Percentiles rank a stretch among this genome's conserved stretches.
phyloP scores from a whole-genome alignment of 2,888 invertebrate genomes.

The Aromia moschata region DNA sequence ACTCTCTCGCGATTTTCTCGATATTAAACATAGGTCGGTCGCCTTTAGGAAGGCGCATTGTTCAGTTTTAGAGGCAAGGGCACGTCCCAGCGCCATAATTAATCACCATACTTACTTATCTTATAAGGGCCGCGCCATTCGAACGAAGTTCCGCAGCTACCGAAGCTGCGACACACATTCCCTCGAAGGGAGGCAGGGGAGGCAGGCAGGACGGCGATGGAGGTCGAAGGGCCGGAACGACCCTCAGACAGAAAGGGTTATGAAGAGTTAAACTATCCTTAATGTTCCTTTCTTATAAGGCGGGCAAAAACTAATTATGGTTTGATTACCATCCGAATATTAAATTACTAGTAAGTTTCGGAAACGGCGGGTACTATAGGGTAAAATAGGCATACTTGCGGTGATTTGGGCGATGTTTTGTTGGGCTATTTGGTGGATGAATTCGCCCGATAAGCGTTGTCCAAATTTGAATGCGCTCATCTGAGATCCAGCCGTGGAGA shows the following conservation, averaged over 20 bases:
- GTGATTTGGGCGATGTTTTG: neutral
- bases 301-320: slow-evolving; percentile 20
- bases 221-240: slow-evolving; percentile 9
- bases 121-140: slow-evolving; percentile 28
- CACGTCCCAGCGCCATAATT: slow-evolving; percentile 37
- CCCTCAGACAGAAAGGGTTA: slow-evolving; percentile 25
- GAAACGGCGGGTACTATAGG: neutral
- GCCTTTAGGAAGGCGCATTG: slow-evolving; percentile 12
- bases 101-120: slow-evolving; percentile 36
- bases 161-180: slow-evolving; percentile 11
- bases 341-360: slow-evolving; percentile 11
- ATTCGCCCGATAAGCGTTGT: neutral
- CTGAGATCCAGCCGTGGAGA: too few species aligned
- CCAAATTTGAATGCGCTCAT: too few species aligned
- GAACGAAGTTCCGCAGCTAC: slow-evolving; percentile 21
- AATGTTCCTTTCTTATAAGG: slow-evolving; percentile 13
- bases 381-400: neutral
- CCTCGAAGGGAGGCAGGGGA: neutral
- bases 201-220: too few species aligned
- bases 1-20: slow-evolving; percentile 28
- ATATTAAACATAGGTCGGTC: slow-evolving; percentile 9
- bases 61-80: slow-evolving; percentile 25
- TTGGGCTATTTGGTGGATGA: neutral
- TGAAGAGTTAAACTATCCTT: slow-evolving; percentile 30
- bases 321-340: slow-evolving; percentile 19